Evolutionary conservation across 2,797 vertebrate species (phyloP), one percentile per base, ranked within the genome.

Genomic region (Rhinatrema bivittatum): DNA sequence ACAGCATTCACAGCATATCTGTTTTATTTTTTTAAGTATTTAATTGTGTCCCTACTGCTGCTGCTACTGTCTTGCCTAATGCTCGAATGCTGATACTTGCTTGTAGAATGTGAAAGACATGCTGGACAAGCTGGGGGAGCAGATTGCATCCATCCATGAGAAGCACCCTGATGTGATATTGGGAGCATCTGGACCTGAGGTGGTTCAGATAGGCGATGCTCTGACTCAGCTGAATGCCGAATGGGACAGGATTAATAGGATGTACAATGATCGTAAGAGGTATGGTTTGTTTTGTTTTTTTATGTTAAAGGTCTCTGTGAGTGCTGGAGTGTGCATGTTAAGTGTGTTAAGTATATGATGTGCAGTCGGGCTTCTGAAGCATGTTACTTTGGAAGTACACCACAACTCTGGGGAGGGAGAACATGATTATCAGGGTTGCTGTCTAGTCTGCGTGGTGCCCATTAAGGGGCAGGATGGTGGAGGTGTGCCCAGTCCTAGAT

Each of bases 181-280:
- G 5, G 86, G 88, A 44, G 90, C 92, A 13, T 87, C 90, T 17
- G 85, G 87, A 11, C 58, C 83, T 2, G 92, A 98, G 48, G 89
- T 87, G 5, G 54, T 81, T 32, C 90, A 92, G 65, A 89, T 94
- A 16, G 86, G 78, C 22, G 91, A 95, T 5, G 65, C 82, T 2
- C 70, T 98, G 20, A 82, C 87, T 5, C 91, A 97, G 60, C 19
- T 98, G 58, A 93, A 97, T 23, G 82, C 87, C 0, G 87, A 94
- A 43, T 98, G 93, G 93, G 93, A 97, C 66, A 79, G 90, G 46
- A 71, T 97, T 60, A 95, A 96, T 54, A 85, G 89, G 65, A 81
- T 91, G 78, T 94, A 91, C 75, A 83, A 62, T 68, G 89, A 95
- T 59, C 87, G 79, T 28, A 97, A 91, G 56, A 85, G 89, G 96